Evolutionary conservation across 2,888 invertebrate species (phyloP).

Genomic region (Drepanosiphum platanoidis): DNA sequence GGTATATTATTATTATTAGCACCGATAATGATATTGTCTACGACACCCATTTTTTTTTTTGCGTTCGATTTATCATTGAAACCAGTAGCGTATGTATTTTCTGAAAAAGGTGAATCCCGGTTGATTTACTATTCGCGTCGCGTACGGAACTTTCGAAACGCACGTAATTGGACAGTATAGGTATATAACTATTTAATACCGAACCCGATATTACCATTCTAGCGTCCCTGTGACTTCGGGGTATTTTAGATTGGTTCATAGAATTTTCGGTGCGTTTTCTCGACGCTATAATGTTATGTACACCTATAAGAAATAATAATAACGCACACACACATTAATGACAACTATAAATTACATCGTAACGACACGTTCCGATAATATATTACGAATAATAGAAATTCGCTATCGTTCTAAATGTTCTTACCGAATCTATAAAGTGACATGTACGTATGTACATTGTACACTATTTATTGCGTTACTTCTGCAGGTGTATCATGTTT

Average conservation of each 20-base stretch:
- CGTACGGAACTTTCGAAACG: conserved; percentile 55
- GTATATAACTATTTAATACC: conserved; percentile 19
- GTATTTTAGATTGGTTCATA: neutral
- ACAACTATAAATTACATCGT: too few species aligned
- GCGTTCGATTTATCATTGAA: conserved; percentile 21
- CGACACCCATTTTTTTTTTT: conserved; percentile 51
- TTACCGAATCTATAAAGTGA: too few species aligned
- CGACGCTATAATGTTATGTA: too few species aligned
- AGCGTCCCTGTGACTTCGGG: conserved; percentile 42
- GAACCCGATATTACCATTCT: conserved; percentile 43
- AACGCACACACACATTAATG: too few species aligned
- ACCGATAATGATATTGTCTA: conserved; percentile 39
- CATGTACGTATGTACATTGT: too few species aligned
- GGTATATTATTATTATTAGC: too few species aligned
- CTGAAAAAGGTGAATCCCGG: conserved; percentile 59
- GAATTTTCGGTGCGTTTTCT: neutral
- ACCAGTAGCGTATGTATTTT: conserved; percentile 19
- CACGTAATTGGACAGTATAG: conserved; percentile 51
- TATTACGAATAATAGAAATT: too few species aligned
- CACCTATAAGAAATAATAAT: too few species aligned
- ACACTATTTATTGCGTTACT: too few species aligned
- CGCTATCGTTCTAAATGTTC: too few species aligned
- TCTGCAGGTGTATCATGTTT: too few species aligned
- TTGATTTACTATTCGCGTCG: conserved; percentile 52
- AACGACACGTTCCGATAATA: too few species aligned